Conservation (phyloP, 2,113 vertebrate genomes). For the Thermophis baileyi region DNA sequence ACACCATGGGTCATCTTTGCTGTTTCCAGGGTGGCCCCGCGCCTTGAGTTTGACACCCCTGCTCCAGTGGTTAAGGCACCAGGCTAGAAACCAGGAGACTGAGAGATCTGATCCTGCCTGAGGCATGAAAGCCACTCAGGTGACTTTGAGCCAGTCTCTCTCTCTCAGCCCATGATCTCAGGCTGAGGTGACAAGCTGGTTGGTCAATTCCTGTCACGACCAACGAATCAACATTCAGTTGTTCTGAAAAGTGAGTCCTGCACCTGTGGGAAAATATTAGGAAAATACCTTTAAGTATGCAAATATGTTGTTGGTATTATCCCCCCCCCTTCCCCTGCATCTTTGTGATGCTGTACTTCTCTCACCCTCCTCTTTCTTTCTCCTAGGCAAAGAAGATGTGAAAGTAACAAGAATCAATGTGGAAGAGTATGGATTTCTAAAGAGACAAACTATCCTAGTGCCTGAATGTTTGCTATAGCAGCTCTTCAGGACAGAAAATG, state of each 20-base stretch:
- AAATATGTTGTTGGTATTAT: background rate
- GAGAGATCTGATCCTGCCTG: background rate
- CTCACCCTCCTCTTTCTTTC: background rate
- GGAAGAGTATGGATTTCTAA: slow-evolving; percentile 27
- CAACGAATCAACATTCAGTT: background rate
- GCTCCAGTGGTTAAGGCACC: background rate
- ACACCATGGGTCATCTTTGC: too few relatives aligned
- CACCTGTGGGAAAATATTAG: background rate
- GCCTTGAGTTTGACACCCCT: too few relatives aligned
- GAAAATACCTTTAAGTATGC: background rate
- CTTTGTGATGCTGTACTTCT: slow-evolving; percentile 23
- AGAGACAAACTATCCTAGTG: background rate
- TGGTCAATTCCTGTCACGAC: background rate
- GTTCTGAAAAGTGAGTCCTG: background rate
- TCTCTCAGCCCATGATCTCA: background rate
- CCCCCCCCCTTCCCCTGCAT: background rate
- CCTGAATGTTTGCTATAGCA: background rate
- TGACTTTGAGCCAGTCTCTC: background rate
- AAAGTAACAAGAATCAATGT: slow-evolving; percentile 23
- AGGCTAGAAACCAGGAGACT: background rate
- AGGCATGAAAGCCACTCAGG: background rate
- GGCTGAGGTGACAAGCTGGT: background rate
- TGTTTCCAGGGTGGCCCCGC: too few relatives aligned
- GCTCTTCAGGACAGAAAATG: slow-evolving; percentile 3
- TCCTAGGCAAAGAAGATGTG: slow-evolving; percentile 32